Evolutionary conservation across 1,140 invertebrate species (phyloP).

Genomic region (Formica selysi): DNA sequence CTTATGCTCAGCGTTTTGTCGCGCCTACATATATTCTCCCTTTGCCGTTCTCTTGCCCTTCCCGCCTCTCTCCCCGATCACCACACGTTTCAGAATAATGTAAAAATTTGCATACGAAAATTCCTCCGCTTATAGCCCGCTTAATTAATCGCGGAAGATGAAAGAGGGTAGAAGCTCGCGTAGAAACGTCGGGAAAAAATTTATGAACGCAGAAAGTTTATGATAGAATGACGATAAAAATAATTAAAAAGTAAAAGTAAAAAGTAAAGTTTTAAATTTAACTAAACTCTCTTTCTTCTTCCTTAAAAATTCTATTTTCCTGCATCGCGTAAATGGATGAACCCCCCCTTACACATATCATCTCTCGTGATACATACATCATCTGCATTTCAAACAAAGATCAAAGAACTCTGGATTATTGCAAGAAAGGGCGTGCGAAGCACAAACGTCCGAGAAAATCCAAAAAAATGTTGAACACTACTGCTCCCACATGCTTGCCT

Average conservation of each 20-base stretch:
- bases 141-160: conserved; percentile 41
- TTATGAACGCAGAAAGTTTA: neutral
- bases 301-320: neutral
- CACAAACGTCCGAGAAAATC: conserved; percentile 35
- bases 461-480: no score
- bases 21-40: conserved; percentile 37
- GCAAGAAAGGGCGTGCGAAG: conserved; percentile 10
- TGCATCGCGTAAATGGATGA: neutral
- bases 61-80: no score
- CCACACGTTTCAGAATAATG: conserved; percentile 14
- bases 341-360: neutral
- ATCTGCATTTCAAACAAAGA: conserved; percentile 12
- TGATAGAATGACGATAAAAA: neutral
- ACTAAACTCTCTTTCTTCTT: neutral
- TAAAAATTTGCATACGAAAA: conserved; percentile 56
- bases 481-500: no score
- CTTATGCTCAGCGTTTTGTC: conserved; percentile 8
- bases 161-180: neutral
- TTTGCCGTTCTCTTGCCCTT: neutral
- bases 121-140: conserved; percentile 9
- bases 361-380: neutral
- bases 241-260: conserved; percentile 44
- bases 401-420: conserved; percentile 48
- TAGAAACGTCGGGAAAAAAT: conserved; percentile 5
- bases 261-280: neutral